Evolutionary conservation across 2,888 invertebrate species (phyloP).

Genomic region (Aphodius sticticus): DNA sequence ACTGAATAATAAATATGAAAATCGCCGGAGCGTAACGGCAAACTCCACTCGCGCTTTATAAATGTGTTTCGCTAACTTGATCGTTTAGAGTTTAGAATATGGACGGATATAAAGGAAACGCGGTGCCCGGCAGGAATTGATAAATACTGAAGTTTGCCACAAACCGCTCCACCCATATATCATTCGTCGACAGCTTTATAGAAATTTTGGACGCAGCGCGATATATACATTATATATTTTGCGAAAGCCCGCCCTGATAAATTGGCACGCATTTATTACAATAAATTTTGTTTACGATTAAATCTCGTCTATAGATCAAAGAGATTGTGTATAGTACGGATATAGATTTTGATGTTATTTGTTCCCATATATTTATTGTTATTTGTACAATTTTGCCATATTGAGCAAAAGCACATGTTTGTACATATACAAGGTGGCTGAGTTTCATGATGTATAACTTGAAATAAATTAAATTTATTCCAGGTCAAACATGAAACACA

Average conservation of each 20-base stretch:
- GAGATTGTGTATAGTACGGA: neutral
- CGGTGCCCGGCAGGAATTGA: neutral
- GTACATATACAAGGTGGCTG: too few relatives aligned
- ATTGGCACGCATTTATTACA: neutral
- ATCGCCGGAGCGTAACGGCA: neutral
- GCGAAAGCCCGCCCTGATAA: neutral
- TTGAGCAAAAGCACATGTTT: too few relatives aligned
- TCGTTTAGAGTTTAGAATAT: neutral
- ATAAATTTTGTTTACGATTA: neutral
- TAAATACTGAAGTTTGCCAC: neutral
- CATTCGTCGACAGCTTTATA: neutral
- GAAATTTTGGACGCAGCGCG: neutral
- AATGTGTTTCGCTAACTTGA: neutral
- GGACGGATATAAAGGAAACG: neutral
- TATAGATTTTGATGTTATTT: neutral
- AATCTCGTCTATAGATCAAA: neutral
- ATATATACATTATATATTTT: neutral
- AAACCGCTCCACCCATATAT: neutral
- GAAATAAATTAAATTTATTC: too few relatives aligned
- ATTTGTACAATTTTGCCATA: neutral
- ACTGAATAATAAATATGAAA: neutral
- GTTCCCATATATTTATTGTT: neutral
- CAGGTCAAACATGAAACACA: too few relatives aligned
- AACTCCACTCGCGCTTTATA: neutral
- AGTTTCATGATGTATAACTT: too few relatives aligned